These are phyloP conservation scores for Ectemnius continuus DNA, from an alignment of 2,888 invertebrate genomes.

Conservation along the genomic window DNA sequence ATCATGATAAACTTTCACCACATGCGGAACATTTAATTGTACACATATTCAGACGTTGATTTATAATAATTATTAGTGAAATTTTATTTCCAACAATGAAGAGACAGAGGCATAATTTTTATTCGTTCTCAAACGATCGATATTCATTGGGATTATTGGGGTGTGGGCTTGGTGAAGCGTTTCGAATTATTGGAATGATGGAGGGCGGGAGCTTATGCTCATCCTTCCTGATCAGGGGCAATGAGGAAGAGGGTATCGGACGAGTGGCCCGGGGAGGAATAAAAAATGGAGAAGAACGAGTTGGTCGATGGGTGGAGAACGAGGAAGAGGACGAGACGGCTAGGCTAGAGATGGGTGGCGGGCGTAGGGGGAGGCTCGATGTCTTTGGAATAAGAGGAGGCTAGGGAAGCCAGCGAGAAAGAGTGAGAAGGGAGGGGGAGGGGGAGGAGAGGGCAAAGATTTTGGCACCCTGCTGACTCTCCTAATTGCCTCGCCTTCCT, in stretches of 20 bases:
- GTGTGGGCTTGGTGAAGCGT: slow-evolving; percentile 49
- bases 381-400: slow-evolving; percentile 36
- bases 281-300: slow-evolving; percentile 11
- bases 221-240: slow-evolving; percentile 36
- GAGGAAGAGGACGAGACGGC: slow-evolving; percentile 4
- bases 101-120: background rate
- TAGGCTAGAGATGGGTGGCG: background rate
- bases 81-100: no score
- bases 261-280: slow-evolving; percentile 20
- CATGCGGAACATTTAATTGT: background rate
- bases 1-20: background rate
- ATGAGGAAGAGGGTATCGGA: slow-evolving; percentile 36
- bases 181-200: slow-evolving; percentile 43
- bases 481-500: slow-evolving; percentile 76
- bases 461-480: slow-evolving; percentile 76
- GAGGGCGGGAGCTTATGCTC: slow-evolving; percentile 35
- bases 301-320: slow-evolving; percentile 9
- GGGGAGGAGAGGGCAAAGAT: slow-evolving; percentile 67
- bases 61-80: background rate
- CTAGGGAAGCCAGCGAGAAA: slow-evolving; percentile 39
- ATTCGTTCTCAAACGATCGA: background rate
- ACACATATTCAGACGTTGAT: no score
- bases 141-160: slow-evolving; percentile 39
- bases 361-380: slow-evolving; percentile 8
- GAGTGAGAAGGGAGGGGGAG: slow-evolving; percentile 61